Percentiles rank a stretch among this genome's conserved stretches.
phyloP scores from a whole-genome alignment of 2,888 invertebrate genomes.

The Heteromyza rotundicornis region DNA sequence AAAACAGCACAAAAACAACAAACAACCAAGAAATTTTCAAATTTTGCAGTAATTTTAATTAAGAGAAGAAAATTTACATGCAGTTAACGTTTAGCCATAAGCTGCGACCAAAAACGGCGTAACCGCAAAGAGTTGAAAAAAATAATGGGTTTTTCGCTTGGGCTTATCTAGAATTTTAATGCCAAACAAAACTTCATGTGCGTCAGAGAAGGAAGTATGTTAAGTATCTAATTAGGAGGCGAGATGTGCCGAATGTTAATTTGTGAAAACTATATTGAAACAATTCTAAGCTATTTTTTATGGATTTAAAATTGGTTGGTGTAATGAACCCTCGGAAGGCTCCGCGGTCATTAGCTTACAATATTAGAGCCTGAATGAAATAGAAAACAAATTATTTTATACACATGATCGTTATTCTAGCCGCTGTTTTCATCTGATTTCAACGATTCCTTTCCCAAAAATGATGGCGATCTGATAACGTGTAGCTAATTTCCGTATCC shows the following conservation, averaged over 20 bases:
- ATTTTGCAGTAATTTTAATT: slow-evolving; percentile 22
- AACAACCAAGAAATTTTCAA: slow-evolving; percentile 20
- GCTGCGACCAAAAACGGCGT: not conserved
- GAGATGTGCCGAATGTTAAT: not conserved
- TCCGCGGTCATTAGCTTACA: no score
- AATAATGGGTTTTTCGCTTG: not conserved
- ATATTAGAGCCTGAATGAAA: no score
- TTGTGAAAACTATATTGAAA: not conserved
- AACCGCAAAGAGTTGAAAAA: not conserved
- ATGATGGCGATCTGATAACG: no score
- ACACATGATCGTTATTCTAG: no score
- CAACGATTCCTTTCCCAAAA: no score
- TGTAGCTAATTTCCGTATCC: no score
- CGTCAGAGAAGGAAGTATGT: not conserved
- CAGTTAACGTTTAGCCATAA: not conserved
- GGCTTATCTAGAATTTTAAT: not conserved
- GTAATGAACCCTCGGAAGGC: slow-evolving; percentile 5
- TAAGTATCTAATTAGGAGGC: slow-evolving; percentile 3
- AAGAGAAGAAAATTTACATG: slow-evolving; percentile 5
- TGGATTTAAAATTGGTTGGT: not conserved
- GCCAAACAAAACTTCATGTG: not conserved
- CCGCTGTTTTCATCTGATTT: no score
- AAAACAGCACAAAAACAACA: slow-evolving; percentile 12
- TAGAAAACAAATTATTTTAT: no score
- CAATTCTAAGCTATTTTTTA: not conserved